phyloP scores from a whole-genome alignment of 64 coral and sea anemone genomes.

The Montipora sp. region DNA sequence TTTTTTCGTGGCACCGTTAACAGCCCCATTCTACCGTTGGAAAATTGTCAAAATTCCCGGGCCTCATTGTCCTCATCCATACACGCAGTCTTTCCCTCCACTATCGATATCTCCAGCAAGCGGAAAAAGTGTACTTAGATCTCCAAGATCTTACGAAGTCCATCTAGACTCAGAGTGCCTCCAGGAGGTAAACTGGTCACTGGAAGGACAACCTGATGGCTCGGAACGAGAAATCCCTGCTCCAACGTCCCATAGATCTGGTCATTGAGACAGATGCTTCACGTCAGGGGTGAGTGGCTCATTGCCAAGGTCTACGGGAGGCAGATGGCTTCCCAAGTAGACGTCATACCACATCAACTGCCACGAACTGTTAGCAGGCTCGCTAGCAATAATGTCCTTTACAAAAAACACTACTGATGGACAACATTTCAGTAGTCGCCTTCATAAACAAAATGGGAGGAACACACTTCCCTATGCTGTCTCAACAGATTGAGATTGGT shows the following conservation, averaged over 20 bases:
- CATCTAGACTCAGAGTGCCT: not conserved
- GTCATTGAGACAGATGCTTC: slow-evolving; percentile 67
- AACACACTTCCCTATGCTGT: not conserved
- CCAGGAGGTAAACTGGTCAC: slow-evolving; percentile 23
- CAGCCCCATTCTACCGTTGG: slow-evolving; percentile 12
- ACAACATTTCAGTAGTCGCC: not conserved
- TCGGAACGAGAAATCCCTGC: not conserved
- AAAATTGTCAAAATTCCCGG: slow-evolving; percentile 28
- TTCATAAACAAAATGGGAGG: slow-evolving; percentile 16
- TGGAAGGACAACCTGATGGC: not conserved
- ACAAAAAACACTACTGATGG: slow-evolving; percentile 8
- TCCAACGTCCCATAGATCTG: not conserved
- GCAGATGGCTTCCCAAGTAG: slow-evolving; percentile 28
- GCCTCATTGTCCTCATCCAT: slow-evolving; percentile 14
- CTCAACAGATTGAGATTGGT: not conserved
- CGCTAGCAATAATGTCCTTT: not conserved
- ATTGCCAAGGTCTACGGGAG: slow-evolving; percentile 65
- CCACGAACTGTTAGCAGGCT: slow-evolving; percentile 9
- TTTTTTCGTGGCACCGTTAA: slow-evolving; percentile 27
- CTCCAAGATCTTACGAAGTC: not conserved
- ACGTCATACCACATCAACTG: slow-evolving; percentile 39
- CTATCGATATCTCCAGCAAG: slow-evolving; percentile 4
- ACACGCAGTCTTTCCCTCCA: slow-evolving; percentile 8
- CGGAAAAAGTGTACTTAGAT: not conserved
- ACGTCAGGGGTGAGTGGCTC: slow-evolving; percentile 51